Evolutionary conservation across 2,888 invertebrate genomes (phyloP).

Genomic region (Sarcophaga rosellei): DNA sequence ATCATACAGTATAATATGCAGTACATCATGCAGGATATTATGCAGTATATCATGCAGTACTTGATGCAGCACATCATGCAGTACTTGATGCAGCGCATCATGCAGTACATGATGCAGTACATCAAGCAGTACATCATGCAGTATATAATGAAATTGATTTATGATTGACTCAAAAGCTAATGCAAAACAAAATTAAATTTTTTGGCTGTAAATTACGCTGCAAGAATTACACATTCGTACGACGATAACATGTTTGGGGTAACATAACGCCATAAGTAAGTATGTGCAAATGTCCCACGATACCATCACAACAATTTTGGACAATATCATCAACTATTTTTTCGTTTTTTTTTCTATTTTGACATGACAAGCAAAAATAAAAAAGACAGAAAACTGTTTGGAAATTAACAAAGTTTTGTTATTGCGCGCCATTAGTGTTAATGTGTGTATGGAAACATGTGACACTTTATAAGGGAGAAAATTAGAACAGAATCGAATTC

Average conservation of each 20-base stretch:
- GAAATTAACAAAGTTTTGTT: neutral
- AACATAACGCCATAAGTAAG: neutral
- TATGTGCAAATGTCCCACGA: neutral
- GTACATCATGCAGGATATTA: no score
- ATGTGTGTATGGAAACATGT: neutral
- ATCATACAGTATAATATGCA: no score
- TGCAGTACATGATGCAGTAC: no score
- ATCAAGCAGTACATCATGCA: no score
- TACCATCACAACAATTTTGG: neutral
- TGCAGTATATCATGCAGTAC: no score
- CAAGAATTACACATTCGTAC: neutral
- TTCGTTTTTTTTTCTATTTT: neutral
- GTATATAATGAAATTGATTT: no score
- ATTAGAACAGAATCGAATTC: neutral
- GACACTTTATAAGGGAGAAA: neutral
- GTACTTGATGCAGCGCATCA: no score
- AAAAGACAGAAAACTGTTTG: neutral
- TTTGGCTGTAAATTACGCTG: neutral
- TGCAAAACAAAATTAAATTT: no score
- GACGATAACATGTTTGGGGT: neutral
- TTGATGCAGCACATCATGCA: no score
- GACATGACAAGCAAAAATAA: neutral
- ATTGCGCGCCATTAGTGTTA: neutral
- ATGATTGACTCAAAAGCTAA: no score
- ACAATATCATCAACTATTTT: neutral